Conservation (phyloP, 2,797 vertebrate species). For the Phrynocephalus forsythii region DNA sequence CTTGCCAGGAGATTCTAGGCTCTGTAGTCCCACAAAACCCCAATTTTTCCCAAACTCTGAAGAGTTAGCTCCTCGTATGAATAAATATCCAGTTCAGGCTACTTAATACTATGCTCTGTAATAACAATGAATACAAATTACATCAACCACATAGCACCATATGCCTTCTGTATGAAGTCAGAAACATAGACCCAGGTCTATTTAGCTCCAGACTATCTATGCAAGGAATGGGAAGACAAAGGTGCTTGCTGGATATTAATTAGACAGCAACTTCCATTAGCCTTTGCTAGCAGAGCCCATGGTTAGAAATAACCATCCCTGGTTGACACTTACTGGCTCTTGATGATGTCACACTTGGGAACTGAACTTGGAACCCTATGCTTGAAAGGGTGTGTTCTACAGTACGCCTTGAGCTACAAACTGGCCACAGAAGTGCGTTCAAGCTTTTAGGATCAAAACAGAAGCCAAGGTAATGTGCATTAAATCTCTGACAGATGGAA, state of each 20-base stretch:
- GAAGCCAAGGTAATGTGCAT: neutral
- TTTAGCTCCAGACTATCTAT: neutral
- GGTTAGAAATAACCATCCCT: neutral
- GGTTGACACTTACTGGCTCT: neutral
- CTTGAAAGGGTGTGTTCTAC: neutral
- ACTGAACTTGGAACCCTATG: neutral
- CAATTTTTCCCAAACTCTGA: neutral
- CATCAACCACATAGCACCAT: neutral
- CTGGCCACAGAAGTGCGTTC: neutral
- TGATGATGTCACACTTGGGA: neutral
- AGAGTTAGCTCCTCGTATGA: neutral
- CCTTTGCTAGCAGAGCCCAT: neutral
- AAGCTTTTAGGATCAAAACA: neutral
- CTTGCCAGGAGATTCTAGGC: neutral
- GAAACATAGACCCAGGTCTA: neutral
- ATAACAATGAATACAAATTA: neutral
- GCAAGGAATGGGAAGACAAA: neutral
- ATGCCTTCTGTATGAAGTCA: neutral
- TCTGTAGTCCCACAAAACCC: neutral
- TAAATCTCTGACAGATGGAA: neutral
- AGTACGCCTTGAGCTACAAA: too few relatives aligned
- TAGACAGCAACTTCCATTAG: neutral
- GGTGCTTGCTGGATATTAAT: neutral
- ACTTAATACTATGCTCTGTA: neutral
- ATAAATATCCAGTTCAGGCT: neutral